These are phyloP conservation scores for Latrodectus elegans DNA, from an alignment of 2,888 invertebrate species.

Conservation along the genomic window DNA sequence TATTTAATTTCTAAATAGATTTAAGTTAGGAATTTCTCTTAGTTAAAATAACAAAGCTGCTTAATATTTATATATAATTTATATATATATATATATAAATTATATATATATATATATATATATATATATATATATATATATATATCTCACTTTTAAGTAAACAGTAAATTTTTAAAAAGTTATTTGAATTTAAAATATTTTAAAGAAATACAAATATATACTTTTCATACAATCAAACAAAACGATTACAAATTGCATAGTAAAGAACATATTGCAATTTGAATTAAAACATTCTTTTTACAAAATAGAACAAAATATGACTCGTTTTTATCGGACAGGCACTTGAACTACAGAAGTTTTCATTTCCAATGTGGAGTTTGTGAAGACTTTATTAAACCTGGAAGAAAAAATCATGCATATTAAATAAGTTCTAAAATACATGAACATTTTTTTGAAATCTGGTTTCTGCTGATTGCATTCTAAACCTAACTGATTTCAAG, in stretches of 20 bases:
- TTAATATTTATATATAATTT: no score
- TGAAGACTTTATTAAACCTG: neutral
- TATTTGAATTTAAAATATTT: neutral
- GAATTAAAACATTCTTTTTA: neutral
- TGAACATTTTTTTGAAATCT: no score
- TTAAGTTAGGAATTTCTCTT: no score
- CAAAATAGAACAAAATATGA: neutral
- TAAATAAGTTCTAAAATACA: no score
- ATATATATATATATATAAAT: no score
- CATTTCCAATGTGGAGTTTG: neutral
- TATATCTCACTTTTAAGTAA: neutral
- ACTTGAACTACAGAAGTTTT: neutral
- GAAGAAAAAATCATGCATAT: neutral
- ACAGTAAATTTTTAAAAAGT: neutral
- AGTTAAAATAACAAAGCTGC: no score
- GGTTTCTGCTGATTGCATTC: no score
- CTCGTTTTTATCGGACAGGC: neutral
- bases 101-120: no score
- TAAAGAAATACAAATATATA: neutral
- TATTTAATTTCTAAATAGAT: no score
- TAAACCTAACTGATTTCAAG: no score
- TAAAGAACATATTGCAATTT: neutral
- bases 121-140: no score
- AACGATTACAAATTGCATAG: neutral
- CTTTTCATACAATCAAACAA: neutral